Evolutionary conservation across 2,797 vertebrate species (phyloP).

Genomic region (Liparis tanakae): DNA sequence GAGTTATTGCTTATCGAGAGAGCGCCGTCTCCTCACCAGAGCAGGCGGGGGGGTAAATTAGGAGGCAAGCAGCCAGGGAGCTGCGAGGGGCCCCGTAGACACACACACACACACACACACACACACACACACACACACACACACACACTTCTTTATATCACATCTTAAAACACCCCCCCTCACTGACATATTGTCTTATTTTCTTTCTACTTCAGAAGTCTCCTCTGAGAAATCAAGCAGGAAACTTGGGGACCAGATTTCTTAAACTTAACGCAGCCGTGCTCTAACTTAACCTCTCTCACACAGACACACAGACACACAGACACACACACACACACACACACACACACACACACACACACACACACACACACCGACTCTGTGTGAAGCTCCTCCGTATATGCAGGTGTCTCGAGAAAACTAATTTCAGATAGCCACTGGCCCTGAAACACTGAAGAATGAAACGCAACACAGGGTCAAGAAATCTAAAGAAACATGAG

Average conservation of each 20-base stretch:
- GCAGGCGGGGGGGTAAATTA: slow-evolving; percentile 37
- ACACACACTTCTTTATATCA: slow-evolving; percentile 6
- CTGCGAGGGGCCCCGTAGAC: neutral
- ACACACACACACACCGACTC: slow-evolving; percentile 12
- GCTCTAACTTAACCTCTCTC: neutral
- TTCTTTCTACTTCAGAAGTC: slow-evolving; percentile 24
- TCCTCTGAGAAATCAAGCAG: slow-evolving; percentile 13
- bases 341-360: slow-evolving; percentile 8
- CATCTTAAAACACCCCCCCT: slow-evolving; percentile 21
- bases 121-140: slow-evolving; percentile 7
- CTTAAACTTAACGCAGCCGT: slow-evolving; percentile 23
- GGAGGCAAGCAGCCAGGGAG: slow-evolving; percentile 36
- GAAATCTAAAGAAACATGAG: slow-evolving; percentile 43
- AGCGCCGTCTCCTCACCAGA: slow-evolving; percentile 44
- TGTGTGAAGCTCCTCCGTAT: slow-evolving; percentile 50
- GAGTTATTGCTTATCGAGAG: slow-evolving; percentile 53
- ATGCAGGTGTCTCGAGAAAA: slow-evolving; percentile 57
- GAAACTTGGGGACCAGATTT: slow-evolving; percentile 30
- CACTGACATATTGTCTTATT: slow-evolving; percentile 31
- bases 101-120: neutral
- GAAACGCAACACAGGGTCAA: slow-evolving; percentile 47
- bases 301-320: neutral
- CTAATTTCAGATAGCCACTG: slow-evolving; percentile 63
- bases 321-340: slow-evolving; percentile 10
- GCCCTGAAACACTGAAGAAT: slow-evolving; percentile 53